A percentile compares a stretch with the other conserved stretches of the same genome.
These are phyloP conservation scores for Chamaetylas fuelleborni DNA, from an alignment of 2,113 vertebrate genomes.

Conservation along the genomic window DNA sequence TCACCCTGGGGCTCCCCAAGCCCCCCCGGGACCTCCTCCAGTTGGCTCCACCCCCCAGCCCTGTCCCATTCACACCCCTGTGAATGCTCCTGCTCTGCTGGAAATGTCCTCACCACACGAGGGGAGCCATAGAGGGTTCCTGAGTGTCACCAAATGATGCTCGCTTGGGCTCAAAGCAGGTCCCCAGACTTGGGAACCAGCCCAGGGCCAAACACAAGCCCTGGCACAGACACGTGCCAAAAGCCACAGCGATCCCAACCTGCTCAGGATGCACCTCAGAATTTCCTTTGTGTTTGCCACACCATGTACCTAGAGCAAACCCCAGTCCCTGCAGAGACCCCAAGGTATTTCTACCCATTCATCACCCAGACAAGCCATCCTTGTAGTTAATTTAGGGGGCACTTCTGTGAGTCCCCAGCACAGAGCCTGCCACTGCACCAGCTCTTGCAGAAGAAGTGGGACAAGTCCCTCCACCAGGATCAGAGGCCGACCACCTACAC, in stretches of 20 bases:
- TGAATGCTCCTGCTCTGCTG: not conserved
- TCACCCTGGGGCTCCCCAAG: not conserved
- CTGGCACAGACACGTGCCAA: accelerated
- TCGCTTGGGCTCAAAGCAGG: not conserved
- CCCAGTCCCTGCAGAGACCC: not conserved
- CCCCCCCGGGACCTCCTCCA: accelerated
- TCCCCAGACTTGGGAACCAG: not conserved
- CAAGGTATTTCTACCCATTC: not conserved
- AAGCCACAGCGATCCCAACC: accelerated
- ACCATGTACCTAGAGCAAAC: not conserved
- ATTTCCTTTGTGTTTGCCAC: not conserved
- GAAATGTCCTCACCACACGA: not conserved
- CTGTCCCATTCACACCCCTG: accelerated
- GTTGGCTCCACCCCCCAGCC: accelerated
- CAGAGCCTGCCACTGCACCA: accelerated
- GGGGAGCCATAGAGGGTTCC: not conserved
- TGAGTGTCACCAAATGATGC: accelerated
- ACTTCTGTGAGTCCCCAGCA: accelerated
- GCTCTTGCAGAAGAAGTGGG: accelerated
- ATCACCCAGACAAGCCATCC: not conserved
- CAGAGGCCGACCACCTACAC: not conserved
- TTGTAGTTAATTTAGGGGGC: accelerated
- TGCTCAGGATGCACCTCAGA: accelerated
- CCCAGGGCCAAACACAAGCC: not conserved
- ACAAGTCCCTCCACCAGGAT: accelerated